Base-by-base conservation (phyloP, 2,113 vertebrate species). In the Pachyramphus minor region DNA sequence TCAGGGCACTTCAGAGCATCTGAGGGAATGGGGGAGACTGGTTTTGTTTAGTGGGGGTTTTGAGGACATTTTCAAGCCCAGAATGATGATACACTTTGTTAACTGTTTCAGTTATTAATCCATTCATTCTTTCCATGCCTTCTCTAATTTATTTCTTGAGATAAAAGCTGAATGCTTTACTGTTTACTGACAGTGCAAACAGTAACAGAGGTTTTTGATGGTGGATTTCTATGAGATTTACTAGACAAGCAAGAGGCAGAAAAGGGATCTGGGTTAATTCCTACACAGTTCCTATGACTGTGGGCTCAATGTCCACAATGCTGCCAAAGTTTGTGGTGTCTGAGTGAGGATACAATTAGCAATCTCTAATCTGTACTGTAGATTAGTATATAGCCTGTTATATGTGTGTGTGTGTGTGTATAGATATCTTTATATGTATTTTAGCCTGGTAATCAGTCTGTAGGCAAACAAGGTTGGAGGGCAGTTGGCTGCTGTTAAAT, bases 331-430 rank as follows among this genome's bases (percentile, higher is more conserved):
- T 5, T 30, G 47, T 37, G 76, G 33, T 37, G 58, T 28, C 14
- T 45, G 53, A 63, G 52, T 2, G 2, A 35, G 44, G 7, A 11
- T 15, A 2, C 7, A 33, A 15, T 7, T 31, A 45, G 20, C 9
- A 72, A 41, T n/a, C 19, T 53, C 35, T 45, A 12, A 12, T 9
- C 14, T 45, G 5, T 42, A 2, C 19, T 22, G 1, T 12, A 8
- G 14, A 11, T 33, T 16, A 72, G 31, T n/a, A n/a, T 23, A 58
- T n/a, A 58, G 18, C 21, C 21, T 44, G 1, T 31, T 37, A 1
- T 13, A 19, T 50, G 41, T 42, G 41, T 42, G 0, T 16, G 7
- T 58, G 33, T 42, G 3, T 31, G 0, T 12, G 1, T 59, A 21
- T 35, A 2, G 17, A 3, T 33, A 18, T 23, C 19, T 82, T 44